These are phyloP conservation scores for Piprites chloris DNA, from an alignment of 2,113 vertebrate species.

Conservation along the genomic window DNA sequence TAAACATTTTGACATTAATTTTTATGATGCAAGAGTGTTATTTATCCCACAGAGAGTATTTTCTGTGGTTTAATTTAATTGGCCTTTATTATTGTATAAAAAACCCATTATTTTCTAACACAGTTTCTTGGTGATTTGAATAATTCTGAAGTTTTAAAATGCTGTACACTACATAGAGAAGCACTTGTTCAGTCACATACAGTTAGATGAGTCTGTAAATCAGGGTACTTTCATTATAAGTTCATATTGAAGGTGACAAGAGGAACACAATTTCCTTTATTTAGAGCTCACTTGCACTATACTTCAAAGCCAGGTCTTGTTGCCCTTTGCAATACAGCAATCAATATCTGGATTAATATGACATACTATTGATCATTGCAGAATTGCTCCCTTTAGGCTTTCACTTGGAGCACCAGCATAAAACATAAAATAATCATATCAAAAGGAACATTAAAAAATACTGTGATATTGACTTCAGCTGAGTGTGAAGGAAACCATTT, in stretches of 20 bases:
- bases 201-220: conserved; percentile 1
- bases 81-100: background rate
- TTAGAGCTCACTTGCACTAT: conserved; percentile 21
- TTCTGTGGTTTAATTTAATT: background rate
- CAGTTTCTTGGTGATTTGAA: background rate
- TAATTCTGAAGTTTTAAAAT: conserved; percentile 7
- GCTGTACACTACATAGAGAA: background rate
- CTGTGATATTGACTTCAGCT: background rate
- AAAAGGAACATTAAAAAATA: conserved; percentile 57
- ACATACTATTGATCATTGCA: conserved; percentile 61
- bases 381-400: conserved; percentile 58
- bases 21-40: background rate
- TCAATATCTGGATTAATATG: conserved; percentile 64
- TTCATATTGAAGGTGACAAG: background rate
- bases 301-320: conserved; percentile 45
- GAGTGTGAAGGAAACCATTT: background rate
- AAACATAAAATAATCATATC: background rate
- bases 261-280: conserved; percentile 19
- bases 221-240: background rate
- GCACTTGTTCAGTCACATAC: background rate
- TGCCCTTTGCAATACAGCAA: conserved; percentile 21
- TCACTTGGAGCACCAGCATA: conserved; percentile 48
- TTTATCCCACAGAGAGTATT: background rate
- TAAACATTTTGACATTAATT: background rate
- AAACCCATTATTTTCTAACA: background rate